Base-by-base conservation (phyloP, 2,888 invertebrate species). In the Napeogenes inachia region DNA sequence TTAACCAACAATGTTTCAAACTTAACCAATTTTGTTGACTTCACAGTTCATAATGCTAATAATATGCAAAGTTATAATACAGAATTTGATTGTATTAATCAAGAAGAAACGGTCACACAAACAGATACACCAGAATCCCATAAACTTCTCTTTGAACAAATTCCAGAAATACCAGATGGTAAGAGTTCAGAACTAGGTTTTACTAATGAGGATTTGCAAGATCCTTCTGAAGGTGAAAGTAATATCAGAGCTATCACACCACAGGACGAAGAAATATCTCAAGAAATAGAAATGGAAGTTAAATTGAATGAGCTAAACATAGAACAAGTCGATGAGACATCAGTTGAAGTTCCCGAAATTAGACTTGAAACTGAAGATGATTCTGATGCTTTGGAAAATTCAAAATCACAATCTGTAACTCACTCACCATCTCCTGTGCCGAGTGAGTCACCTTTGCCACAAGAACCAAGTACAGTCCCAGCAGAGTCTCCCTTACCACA, bases 71-170 rank as follows among this genome's bases (percentile, higher is more conserved):
- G 70, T 57, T 83, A 76, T 47, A 79, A 84, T 69, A 75, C 79
- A 54, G 83, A 85, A 69, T 87, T 87, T 68, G 87, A 85, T 70
- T 71, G 79, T 67, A 81, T 80, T 68, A 72, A 80, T 65, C 75
- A 77, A 54, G 82, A 82, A 65, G 83, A 84, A 45, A 71, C 77
- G 60, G 79, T 86, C 5, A 70, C 78, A 58, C 89, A 84, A 65
- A 89, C 90, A 46, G 90, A 90, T 64, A 89, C 90, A 35, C 90
- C 90, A 32, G 90, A 90, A 82, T 90, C 90, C 80, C 89, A 90
- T 70, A 90, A 90, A 70, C 75, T 90, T 58, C 72, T 90, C 12
- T 90, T 89, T 73, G 90, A 90, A 76, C 89, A 90, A 76, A 90
- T 90, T 70, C 90, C 90, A 32, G 90, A 90, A 81, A 89, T 89